Evolutionary conservation across 2,888 invertebrate species (phyloP).

Genomic region (Agriopis aurantiaria): DNA sequence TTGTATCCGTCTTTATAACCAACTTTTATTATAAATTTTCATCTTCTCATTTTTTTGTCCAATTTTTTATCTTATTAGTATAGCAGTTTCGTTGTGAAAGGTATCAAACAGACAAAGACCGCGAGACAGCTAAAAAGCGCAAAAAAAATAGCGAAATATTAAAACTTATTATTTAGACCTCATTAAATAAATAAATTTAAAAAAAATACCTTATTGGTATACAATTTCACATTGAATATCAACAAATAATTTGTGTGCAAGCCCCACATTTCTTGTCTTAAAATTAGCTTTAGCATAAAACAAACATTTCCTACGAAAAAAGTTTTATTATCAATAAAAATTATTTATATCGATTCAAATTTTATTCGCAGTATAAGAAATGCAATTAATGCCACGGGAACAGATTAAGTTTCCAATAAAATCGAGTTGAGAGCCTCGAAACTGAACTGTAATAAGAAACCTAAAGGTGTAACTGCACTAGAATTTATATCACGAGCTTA

Average conservation of each 20-base stretch:
- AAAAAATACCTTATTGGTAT: no score
- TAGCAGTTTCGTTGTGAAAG: no score
- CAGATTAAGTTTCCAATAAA: conserved; percentile 18
- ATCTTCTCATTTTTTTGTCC: no score
- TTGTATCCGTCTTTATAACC: no score
- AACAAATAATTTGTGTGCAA: neutral
- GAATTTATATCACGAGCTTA: neutral
- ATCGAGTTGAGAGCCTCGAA: conserved; percentile 15
- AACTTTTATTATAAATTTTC: no score
- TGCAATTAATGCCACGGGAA: neutral
- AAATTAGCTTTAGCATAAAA: neutral
- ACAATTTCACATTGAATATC: neutral
- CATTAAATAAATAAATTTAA: no score
- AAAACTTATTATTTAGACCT: neutral
- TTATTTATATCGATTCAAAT: conserved; percentile 10
- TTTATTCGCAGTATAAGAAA: conserved; percentile 7
- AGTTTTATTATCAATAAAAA: conserved; percentile 9
- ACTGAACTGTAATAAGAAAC: conserved; percentile 21
- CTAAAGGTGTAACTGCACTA: conserved; percentile 7
- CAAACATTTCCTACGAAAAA: neutral
- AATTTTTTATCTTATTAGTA: no score
- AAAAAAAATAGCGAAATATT: neutral
- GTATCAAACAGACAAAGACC: neutral
- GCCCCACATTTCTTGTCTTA: neutral
- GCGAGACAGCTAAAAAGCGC: neutral